A percentile compares a stretch with the other conserved stretches of the same genome.
Conservation (phyloP, 2,113 vertebrate species). For the Amazona guildingii region DNA sequence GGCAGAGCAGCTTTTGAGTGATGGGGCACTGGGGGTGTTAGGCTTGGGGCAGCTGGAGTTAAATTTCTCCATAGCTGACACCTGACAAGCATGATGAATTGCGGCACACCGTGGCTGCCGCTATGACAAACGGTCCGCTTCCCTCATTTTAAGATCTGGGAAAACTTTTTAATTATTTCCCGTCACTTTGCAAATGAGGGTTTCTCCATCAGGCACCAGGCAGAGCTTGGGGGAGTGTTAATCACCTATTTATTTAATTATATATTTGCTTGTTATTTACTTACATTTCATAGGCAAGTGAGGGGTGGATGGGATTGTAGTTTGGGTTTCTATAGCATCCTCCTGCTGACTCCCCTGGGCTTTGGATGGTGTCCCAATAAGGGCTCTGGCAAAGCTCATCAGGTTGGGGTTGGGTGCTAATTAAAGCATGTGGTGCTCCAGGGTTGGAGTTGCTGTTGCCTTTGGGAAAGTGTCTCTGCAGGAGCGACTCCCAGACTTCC, state of each 20-base stretch:
- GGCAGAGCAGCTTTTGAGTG: background rate
- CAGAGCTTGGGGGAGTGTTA: background rate
- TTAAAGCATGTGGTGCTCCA: background rate
- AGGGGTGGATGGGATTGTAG: background rate
- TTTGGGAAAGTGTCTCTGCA: background rate
- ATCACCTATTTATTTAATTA: background rate
- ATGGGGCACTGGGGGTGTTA: background rate
- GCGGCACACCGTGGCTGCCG: background rate
- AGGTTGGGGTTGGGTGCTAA: background rate
- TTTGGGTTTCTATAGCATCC: background rate
- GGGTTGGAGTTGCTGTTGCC: background rate
- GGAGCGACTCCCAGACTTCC: background rate
- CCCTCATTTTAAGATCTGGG: slow-evolving; percentile 48
- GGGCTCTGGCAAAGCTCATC: background rate
- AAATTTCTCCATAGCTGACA: slow-evolving; percentile 63
- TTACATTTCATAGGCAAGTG: background rate
- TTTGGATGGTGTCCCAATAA: background rate
- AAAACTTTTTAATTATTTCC: slow-evolving; percentile 66
- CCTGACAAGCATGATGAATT: slow-evolving; percentile 68
- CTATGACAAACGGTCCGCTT: slow-evolving; percentile 42
- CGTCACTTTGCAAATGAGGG: slow-evolving; percentile 54
- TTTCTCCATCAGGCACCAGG: background rate
- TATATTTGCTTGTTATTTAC: background rate
- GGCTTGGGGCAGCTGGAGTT: slow-evolving; percentile 23
- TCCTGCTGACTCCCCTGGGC: background rate